phyloP scores from a whole-genome alignment of 2,113 vertebrate genomes.

The Egretta garzetta region DNA sequence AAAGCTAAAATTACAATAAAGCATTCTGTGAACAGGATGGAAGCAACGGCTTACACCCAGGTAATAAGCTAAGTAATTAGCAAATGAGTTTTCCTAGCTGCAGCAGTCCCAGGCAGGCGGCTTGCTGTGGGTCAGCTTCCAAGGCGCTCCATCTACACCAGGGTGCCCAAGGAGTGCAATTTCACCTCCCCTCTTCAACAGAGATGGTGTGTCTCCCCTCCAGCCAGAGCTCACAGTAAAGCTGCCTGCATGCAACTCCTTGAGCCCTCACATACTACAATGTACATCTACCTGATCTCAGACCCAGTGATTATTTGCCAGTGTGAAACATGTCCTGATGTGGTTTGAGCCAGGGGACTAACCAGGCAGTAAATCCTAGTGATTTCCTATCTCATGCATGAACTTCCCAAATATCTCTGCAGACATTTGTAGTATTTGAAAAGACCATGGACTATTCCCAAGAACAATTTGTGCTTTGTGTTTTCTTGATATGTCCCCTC shows the following conservation, averaged over 20 bases:
- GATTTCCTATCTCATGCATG: neutral
- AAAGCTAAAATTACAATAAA: neutral
- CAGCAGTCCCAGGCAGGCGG: neutral
- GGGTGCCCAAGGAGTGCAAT: neutral
- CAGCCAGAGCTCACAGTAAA: neutral
- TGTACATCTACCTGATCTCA: neutral
- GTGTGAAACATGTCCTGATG: neutral
- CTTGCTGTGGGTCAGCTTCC: neutral
- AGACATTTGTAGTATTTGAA: neutral
- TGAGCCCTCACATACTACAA: neutral
- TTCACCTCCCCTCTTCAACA: neutral
- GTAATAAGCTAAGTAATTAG: neutral
- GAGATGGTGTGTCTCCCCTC: accelerated
- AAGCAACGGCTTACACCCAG: neutral
- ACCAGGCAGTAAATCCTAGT: neutral
- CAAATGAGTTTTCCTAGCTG: neutral
- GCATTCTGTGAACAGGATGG: neutral
- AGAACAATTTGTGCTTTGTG: neutral
- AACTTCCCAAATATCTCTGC: neutral
- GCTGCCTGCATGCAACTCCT: neutral
- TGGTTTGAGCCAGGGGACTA: neutral
- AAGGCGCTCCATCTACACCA: neutral
- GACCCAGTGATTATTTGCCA: neutral
- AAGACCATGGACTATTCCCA: neutral
- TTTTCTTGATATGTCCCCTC: neutral